Conservation (phyloP, 1,140 invertebrate genomes). For the Propsilocerus akamusi region DNA sequence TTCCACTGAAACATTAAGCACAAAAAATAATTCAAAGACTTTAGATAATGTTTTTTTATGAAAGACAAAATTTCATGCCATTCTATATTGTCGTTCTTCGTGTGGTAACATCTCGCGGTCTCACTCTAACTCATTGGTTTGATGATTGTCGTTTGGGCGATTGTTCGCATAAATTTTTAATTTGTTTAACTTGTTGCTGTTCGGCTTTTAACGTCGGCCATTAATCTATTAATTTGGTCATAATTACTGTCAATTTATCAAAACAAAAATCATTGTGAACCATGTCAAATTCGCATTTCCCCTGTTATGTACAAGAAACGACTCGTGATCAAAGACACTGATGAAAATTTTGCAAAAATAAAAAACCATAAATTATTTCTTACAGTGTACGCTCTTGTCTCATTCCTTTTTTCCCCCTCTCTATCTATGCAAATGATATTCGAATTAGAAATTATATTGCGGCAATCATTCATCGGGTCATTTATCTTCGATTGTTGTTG, state of each 20-base stretch:
- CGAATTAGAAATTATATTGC: background rate
- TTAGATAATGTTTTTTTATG: background rate
- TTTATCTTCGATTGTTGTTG: background rate
- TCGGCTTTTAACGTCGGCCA: background rate
- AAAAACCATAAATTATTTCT: no score
- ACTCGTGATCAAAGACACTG: no score
- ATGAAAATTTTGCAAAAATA: no score
- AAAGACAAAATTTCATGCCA: no score
- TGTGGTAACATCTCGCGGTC: background rate
- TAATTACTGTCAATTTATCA: conserved; percentile 2
- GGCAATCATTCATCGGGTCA: background rate
- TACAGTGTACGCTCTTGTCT: no score
- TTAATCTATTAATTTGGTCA: conserved; percentile 3
- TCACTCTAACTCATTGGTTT: background rate
- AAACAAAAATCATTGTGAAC: background rate
- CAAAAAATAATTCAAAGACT: background rate
- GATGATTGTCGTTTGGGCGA: background rate
- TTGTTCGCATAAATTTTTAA: background rate
- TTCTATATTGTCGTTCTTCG: background rate
- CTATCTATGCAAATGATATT: background rate
- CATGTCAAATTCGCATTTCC: background rate
- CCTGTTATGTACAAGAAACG: background rate
- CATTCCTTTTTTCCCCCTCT: no score
- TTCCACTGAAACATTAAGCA: background rate
- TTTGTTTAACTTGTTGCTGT: background rate